Evolutionary conservation across 2,888 invertebrate species (phyloP), one percentile per base, ranked within the genome.

Genomic region (Podotricha telesiphe): DNA sequence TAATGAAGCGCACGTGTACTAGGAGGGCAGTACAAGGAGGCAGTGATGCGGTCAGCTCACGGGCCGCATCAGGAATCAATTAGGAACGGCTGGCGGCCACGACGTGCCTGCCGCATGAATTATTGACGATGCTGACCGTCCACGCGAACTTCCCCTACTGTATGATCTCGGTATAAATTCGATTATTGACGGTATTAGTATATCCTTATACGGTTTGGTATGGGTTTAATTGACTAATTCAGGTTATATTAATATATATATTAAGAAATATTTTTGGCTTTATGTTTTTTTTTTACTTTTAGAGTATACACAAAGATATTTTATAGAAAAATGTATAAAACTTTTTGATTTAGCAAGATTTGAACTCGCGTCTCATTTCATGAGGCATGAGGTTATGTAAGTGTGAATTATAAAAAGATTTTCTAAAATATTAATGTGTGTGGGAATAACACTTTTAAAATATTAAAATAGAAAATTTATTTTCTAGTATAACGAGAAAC

Each of bases 11-110:
- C 82, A 81, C 77, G 83, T 86, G 83, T 88, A 87, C 85, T 86
- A 82, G 77, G 85, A 87, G 87, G 86, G 86, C 84, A 84, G 86
- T 80, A 86, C 83, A 90, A 89, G 89, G 86, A 89, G 86, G 82
- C 90, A 89, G 89, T 89, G 91, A 91, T 88, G 91, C 91, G 91
- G 85, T 85, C 87, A 83, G 86, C 86, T 87, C 88, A 84, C 80
- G 82, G 84, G 82, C 87, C 86, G 87, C 89, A 89, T 90, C 92
- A 92, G 91, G 89, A 91, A 91, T 92, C 92, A 92, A 92, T 92
- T 91, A 91, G 87, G 89, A 86, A 86, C 89, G 89, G 88, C 88
- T 86, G 87, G 83, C 85, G 86, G 86, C 88, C 84, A 87, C 89
- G 86, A 85, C 86, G 89, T 86, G 89, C 86, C 88, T 89, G 86